phyloP scores from a whole-genome alignment of 2,888 invertebrate genomes.

The Platycnemis pennipes region DNA sequence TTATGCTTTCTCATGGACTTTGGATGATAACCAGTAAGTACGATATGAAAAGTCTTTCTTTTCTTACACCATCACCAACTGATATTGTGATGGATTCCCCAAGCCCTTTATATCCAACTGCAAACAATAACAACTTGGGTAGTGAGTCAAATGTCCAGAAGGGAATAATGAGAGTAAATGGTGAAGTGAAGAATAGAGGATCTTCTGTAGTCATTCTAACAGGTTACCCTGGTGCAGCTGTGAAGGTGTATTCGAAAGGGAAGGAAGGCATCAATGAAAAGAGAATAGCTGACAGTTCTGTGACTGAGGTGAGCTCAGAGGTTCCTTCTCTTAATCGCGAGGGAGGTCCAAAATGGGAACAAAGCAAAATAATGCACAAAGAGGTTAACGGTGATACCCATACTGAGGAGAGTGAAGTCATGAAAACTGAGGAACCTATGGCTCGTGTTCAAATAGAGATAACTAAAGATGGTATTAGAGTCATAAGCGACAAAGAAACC shows the following conservation, averaged over 20 bases:
- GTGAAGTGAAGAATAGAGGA: constrained; percentile 70
- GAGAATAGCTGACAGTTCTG: constrained; percentile 70
- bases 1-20: constrained; percentile 58
- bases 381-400: constrained; percentile 71
- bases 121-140: constrained; percentile 38
- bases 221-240: constrained; percentile 72
- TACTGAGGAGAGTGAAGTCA: constrained; percentile 78
- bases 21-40: constrained; percentile 78
- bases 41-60: constrained; percentile 74
- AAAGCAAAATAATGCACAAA: constrained; percentile 76
- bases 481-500: constrained; percentile 89
- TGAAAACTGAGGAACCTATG: constrained; percentile 80
- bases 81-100: constrained; percentile 81
- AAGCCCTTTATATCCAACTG: constrained; percentile 76
- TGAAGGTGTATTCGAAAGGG: constrained; percentile 72
- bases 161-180: constrained; percentile 56
- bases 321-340: constrained; percentile 73
- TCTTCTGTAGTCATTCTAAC: constrained; percentile 67
- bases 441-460: constrained; percentile 86
- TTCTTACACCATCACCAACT: constrained; percentile 82
- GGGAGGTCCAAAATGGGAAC: constrained; percentile 77
- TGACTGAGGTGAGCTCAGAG: constrained; percentile 55
- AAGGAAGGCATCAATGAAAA: constrained; percentile 70
- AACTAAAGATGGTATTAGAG: constrained; percentile 89
- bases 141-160: constrained; percentile 41